Base-by-base conservation (phyloP, 2,797 vertebrate species). In the Buphagus erythrorhynchus region DNA sequence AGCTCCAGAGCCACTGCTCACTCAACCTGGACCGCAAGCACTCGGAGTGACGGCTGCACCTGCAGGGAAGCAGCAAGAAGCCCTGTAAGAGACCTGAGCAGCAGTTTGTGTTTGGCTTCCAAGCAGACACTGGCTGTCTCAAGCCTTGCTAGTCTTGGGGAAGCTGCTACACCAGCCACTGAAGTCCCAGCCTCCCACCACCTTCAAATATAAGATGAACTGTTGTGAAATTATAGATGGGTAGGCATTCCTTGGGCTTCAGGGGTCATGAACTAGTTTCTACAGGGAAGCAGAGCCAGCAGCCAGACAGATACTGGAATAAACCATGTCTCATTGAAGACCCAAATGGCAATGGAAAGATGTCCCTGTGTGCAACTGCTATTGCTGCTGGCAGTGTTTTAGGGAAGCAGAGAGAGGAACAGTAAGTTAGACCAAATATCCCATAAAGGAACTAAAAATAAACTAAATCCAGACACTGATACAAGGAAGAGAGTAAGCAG, bases 1-100 rank as follows among this genome's bases (percentile, higher is more conserved):
- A 99, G 97, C 99, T 99, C 99, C 99, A 99, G 38, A 99, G 96
- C 99, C 99, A 99, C 84, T 98, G 99, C 67, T 99, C 99, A 4
- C 97, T 95, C 91, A 97, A 79, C 16, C 96, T 97, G 68, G 98
- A 98, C 65, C 99, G 97, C 4, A 96, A 73, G 93, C 99, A 99
- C 78, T 99, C 98, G 0, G 98, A 98, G 74, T 96, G 98, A 93
- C 98, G 97, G 89, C 98, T 98, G 96, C 99, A 99, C 96, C 99
- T 99, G 88, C 77, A n/a, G 75, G 67, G 65, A 72, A 84, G 13
- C 8, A 93, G 36, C 36, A 67, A 75, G 77, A 51, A 57, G 59
- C 28, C 45, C 43, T 11, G 1, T 86, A 38, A 95, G 61, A 52
- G 28, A 73, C 21, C 45, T 28, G 31, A 19, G 42, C 40, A 85